phyloP scores from a whole-genome alignment of 2,113 vertebrate species.

The Aleadryas rufinucha region DNA sequence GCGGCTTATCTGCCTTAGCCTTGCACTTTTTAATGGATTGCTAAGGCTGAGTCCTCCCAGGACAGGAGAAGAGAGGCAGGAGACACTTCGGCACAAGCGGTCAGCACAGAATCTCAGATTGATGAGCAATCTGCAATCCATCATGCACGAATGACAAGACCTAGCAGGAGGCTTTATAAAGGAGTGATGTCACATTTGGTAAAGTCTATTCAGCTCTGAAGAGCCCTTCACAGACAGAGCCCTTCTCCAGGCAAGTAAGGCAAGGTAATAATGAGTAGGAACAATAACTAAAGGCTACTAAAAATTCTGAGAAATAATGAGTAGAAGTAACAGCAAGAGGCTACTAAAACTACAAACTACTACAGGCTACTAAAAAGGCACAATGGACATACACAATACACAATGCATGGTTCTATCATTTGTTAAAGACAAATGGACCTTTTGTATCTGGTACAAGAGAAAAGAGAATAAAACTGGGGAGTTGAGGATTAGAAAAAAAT shows the following conservation, averaged over 20 bases:
- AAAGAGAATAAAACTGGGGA: not conserved
- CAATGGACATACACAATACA: not conserved
- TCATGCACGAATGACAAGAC: not conserved
- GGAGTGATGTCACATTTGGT: not conserved
- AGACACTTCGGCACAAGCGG: not conserved
- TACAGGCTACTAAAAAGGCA: not conserved
- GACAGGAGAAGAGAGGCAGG: not conserved
- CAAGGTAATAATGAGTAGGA: not conserved
- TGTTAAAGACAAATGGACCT: not conserved
- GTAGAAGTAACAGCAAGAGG: not conserved
- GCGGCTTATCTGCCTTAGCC: rapidly evolving
- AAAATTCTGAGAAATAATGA: not conserved
- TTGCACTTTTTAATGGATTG: not conserved
- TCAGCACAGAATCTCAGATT: not conserved
- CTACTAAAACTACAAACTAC: not conserved
- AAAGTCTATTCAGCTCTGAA: not conserved
- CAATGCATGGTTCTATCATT: not conserved
- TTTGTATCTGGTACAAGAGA: not conserved
- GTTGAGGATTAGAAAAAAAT: not conserved
- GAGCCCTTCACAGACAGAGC: not conserved
- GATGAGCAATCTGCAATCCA: not conserved
- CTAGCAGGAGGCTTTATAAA: not conserved
- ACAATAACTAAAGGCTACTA: not conserved
- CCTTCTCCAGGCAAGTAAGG: not conserved
- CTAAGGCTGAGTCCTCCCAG: not conserved